Conservation (phyloP, 53 echinoderm and acorn worm species). For the Mesocentrotus franciscanus region DNA sequence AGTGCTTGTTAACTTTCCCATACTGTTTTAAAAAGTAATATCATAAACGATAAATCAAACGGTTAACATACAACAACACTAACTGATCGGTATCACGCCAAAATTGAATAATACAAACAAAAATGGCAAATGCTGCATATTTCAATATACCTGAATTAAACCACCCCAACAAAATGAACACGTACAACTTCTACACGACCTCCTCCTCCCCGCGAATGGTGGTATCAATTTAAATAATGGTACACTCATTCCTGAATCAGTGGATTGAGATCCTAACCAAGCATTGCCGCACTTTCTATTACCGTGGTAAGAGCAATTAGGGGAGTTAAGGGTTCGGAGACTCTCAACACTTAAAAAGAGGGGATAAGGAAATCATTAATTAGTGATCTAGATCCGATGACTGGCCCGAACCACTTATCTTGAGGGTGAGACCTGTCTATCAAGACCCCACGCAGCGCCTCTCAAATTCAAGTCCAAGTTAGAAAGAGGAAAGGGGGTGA, state of each 20-base stretch:
- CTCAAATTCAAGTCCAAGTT: neutral
- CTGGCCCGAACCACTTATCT: slow-evolving; percentile 16
- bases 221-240: neutral
- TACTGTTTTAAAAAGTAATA: too few relatives aligned
- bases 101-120: too few relatives aligned
- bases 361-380: slow-evolving; percentile 47
- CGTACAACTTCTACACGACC: neutral
- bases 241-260: slow-evolving; percentile 23
- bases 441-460: neutral
- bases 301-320: slow-evolving; percentile 5
- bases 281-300: neutral
- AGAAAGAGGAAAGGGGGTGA: neutral
- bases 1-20: too few relatives aligned
- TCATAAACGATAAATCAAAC: too few relatives aligned
- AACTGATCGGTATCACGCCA: too few relatives aligned
- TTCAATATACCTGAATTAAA: too few relatives aligned
- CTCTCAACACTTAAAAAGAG: slow-evolving; percentile 14
- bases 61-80: too few relatives aligned
- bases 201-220: neutral
- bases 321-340: neutral
- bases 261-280: neutral
- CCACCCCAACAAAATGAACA: too few relatives aligned
- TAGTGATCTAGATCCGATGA: slow-evolving; percentile 29
- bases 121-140: too few relatives aligned
- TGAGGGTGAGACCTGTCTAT: slow-evolving; percentile 14